Percentiles rank a stretch among this genome's conserved stretches.
phyloP scores from a whole-genome alignment of 2,113 vertebrate species.

The Merops nubicus region DNA sequence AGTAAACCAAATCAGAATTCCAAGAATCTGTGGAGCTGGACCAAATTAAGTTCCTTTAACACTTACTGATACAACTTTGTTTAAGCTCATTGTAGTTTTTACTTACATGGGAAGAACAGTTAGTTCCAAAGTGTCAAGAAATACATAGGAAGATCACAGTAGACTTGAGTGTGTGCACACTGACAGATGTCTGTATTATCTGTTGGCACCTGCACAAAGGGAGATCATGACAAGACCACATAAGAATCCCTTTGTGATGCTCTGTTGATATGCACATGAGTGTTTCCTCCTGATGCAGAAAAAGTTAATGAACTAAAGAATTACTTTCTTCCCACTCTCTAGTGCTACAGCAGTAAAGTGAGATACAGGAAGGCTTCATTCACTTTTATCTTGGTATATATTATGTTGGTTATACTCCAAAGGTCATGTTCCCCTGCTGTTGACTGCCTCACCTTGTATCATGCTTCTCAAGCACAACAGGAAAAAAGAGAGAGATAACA shows the following conservation, averaged over 20 bases:
- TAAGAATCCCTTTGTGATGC: neutral
- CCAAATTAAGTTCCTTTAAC: neutral
- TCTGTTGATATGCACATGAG: neutral
- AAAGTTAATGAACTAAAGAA: neutral
- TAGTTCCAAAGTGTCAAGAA: neutral
- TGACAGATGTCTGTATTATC: neutral
- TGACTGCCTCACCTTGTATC: neutral
- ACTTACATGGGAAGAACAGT: neutral
- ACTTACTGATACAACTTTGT: rapidly evolving
- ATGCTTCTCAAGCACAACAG: neutral
- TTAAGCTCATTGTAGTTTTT: neutral
- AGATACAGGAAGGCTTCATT: neutral
- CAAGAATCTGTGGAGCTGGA: neutral
- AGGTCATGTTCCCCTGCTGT: neutral
- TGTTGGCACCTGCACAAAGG: neutral
- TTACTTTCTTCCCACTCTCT: neutral
- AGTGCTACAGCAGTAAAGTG: neutral
- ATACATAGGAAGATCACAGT: neutral
- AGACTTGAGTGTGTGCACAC: neutral
- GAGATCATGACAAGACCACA: neutral
- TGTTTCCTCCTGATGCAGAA: neutral
- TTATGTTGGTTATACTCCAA: neutral
- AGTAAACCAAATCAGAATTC: neutral
- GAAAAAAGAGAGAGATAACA: neutral
- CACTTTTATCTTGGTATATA: neutral